phyloP scores from a whole-genome alignment of 1,140 invertebrate genomes.

The Potamilus streckersoni region DNA sequence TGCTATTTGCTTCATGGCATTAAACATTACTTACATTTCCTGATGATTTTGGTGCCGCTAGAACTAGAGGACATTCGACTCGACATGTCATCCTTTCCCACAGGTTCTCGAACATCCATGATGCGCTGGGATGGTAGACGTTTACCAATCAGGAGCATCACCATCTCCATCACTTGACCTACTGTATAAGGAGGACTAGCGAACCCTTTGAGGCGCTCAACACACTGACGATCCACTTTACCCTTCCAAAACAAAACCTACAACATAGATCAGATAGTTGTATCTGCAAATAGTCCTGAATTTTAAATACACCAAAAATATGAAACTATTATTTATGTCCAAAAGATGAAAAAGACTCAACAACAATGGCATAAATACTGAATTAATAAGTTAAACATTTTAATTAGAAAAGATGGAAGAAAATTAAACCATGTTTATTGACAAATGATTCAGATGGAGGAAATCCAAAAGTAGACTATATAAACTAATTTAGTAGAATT shows the following conservation, averaged over 20 bases:
- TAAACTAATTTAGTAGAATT: too few relatives aligned
- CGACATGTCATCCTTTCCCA: constrained; percentile 55
- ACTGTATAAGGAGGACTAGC: constrained; percentile 65
- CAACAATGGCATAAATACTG: too few relatives aligned
- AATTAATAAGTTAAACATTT: too few relatives aligned
- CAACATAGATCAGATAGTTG: background rate
- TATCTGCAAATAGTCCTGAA: background rate
- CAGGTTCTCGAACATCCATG: constrained; percentile 38
- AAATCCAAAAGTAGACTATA: too few relatives aligned
- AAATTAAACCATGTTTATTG: too few relatives aligned
- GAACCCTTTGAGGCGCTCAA: constrained; percentile 63
- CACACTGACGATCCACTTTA: constrained; percentile 64
- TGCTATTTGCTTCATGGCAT: constrained; percentile 6
- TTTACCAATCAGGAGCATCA: constrained; percentile 67
- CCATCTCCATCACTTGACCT: constrained; percentile 68
- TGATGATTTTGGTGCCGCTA: constrained; percentile 56
- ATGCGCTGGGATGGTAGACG: constrained; percentile 60
- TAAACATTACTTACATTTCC: constrained; percentile 53
- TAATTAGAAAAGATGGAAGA: too few relatives aligned
- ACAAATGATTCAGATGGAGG: too few relatives aligned
- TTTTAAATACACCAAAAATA: too few relatives aligned
- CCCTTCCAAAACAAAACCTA: constrained; percentile 64
- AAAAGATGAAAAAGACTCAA: too few relatives aligned
- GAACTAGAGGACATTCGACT: constrained; percentile 63
- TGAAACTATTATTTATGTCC: too few relatives aligned